Conservation (phyloP, 2,888 invertebrate genomes). For the Meganola albula region DNA sequence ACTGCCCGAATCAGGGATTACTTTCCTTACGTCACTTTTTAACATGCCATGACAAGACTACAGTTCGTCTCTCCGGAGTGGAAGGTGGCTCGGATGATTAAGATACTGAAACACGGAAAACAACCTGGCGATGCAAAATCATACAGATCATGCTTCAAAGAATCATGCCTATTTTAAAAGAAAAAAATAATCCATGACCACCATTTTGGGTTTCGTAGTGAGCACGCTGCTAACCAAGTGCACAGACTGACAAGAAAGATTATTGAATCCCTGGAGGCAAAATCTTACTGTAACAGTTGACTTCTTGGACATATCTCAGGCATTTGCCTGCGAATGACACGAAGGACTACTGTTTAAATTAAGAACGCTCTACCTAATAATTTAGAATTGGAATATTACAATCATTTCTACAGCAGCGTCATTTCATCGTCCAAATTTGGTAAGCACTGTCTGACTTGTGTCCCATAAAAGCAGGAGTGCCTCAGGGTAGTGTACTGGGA, state of each 20-base stretch:
- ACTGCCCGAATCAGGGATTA: slow-evolving; percentile 2
- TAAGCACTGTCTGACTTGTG: slow-evolving; percentile 4
- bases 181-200: background rate
- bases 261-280: background rate
- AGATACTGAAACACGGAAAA: slow-evolving; percentile 1
- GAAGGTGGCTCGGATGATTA: slow-evolving; percentile 4
- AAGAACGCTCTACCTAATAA: background rate
- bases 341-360: too few relatives aligned
- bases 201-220: slow-evolving; percentile 1
- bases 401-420: slow-evolving; percentile 2
- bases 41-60: background rate
- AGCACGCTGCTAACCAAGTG: slow-evolving; percentile 2
- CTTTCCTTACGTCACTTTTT: slow-evolving; percentile 2
- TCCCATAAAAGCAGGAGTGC: slow-evolving; percentile 5
- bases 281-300: background rate
- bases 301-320: background rate
- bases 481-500: slow-evolving; percentile 15
- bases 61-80: background rate
- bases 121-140: slow-evolving; percentile 1
- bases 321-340: too few relatives aligned
- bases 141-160: background rate
- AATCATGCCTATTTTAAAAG: background rate
- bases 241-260: slow-evolving; percentile 1
- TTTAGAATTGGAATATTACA: background rate
- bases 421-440: slow-evolving; percentile 3